Evolutionary conservation across 2,113 vertebrate genomes (phyloP), one percentile per base, ranked within the genome.

Genomic region (Gadus chalcogrammus): DNA sequence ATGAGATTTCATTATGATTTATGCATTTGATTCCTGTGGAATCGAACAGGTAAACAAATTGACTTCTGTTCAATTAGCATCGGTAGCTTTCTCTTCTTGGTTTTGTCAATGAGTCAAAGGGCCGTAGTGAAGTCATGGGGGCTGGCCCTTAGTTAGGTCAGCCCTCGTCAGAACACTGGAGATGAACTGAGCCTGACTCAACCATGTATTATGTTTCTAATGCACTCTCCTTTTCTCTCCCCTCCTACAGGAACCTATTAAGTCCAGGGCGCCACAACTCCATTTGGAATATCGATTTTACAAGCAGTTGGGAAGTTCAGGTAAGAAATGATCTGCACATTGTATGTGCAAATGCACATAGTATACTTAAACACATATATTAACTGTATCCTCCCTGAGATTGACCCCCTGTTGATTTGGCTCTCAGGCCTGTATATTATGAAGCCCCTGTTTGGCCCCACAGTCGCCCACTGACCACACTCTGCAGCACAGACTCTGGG

Each of bases 231-330:
- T 48, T 73, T 74, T 17, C 31, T 64, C 64, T 60, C 68, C 64
- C 70, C 18, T 77, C 58, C 88, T 87, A 64, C 60, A 99, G 97
- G 97, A 99, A 91, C 97, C 97, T 71, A 97, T 98, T 76, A 99
- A 99, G 84, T 99, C 97, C 65, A 92, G 97, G 77, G 97, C 97
- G 3, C 97, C 97, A 0, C 97, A 99, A 87, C 94, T 99, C 74
- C 97, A 98, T 87, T 91, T 99, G 91, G 97, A 99, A 81, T 99
- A 99, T 82, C 94, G 97, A 68, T 99, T 98, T 93, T 99, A 99
- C 93, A 99, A 99, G 87, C 97, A 99, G 92, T 93, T 99, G 68
- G 96, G 96, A 86, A 94, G 93, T 81, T 92, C 97, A 94, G 97
- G 97, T 98, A 92, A 15, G 90, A 68, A 1, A 24, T 22, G 59